phyloP scores from a whole-genome alignment of 2,113 vertebrate species.

The Cheirogaleus medius region DNA sequence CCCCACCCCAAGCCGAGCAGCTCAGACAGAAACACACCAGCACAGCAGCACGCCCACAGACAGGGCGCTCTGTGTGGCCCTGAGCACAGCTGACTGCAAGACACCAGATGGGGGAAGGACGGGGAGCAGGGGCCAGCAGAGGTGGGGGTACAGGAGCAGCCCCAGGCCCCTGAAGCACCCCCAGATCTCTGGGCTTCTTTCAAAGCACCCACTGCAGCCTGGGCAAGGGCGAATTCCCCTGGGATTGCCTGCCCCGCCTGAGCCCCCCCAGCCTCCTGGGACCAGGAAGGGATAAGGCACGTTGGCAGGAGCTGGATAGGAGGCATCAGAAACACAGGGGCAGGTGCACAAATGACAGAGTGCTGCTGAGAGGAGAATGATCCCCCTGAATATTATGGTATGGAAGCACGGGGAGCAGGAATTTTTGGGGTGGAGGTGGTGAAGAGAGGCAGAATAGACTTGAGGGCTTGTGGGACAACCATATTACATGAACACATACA shows the following conservation, averaged over 20 bases:
- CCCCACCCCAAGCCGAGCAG: not conserved
- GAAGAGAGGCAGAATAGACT: not conserved
- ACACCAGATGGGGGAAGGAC: not conserved
- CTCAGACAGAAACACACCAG: not conserved
- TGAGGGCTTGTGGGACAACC: not conserved
- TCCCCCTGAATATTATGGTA: not conserved
- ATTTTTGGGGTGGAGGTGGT: not conserved
- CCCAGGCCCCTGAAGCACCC: not conserved
- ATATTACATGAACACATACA: not conserved
- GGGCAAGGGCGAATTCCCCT: not conserved
- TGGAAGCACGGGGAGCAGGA: not conserved
- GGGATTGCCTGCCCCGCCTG: no score
- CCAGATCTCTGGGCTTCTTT: not conserved
- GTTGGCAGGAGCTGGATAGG: not conserved
- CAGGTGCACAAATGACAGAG: not conserved
- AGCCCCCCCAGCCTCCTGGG: not conserved
- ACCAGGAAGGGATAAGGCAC: not conserved
- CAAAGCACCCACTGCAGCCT: not conserved
- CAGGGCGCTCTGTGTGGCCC: not conserved
- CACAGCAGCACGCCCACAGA: not conserved
- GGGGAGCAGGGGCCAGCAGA: not conserved
- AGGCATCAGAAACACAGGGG: not conserved
- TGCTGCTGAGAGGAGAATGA: not conserved
- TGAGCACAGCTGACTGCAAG: not conserved
- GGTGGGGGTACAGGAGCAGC: not conserved